Conservation (phyloP, 2,113 vertebrate genomes). For the Dromas ardeola region DNA sequence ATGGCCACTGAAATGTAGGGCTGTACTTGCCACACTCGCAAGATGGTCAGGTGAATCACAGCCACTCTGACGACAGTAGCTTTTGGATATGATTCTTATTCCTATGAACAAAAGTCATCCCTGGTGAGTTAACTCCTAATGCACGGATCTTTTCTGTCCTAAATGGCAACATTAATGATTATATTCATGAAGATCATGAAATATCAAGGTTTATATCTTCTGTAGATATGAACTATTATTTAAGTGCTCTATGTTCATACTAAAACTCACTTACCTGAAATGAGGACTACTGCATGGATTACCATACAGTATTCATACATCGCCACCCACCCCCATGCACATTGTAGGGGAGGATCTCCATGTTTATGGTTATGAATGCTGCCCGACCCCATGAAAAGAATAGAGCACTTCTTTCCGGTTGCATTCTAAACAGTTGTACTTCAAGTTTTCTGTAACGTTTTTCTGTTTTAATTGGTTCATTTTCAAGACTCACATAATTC, state of each 20-base stretch:
- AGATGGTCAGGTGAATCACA: not conserved
- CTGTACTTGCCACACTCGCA: not conserved
- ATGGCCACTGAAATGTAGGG: not conserved
- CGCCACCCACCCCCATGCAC: not conserved
- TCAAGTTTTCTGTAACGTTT: not conserved
- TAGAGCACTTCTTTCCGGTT: not conserved
- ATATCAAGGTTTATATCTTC: not conserved
- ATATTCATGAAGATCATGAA: rapidly evolving
- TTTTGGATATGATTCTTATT: not conserved
- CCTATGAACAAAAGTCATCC: not conserved
- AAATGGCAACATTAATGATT: not conserved
- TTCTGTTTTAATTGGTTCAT: not conserved
- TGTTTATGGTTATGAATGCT: rapidly evolving
- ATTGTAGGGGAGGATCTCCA: not conserved
- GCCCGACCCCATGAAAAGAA: rapidly evolving
- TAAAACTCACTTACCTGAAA: not conserved
- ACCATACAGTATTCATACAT: not conserved
- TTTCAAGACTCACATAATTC: not conserved
- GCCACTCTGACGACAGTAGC: not conserved
- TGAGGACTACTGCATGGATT: not conserved
- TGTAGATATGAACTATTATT: not conserved
- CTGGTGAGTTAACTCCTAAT: not conserved
- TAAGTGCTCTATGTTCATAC: not conserved
- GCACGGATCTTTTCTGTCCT: not conserved
- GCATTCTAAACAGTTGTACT: not conserved